Evolutionary conservation across 2,888 invertebrate species (phyloP), one percentile per base, ranked within the genome.

Genomic region (Poecilus cupreus): DNA sequence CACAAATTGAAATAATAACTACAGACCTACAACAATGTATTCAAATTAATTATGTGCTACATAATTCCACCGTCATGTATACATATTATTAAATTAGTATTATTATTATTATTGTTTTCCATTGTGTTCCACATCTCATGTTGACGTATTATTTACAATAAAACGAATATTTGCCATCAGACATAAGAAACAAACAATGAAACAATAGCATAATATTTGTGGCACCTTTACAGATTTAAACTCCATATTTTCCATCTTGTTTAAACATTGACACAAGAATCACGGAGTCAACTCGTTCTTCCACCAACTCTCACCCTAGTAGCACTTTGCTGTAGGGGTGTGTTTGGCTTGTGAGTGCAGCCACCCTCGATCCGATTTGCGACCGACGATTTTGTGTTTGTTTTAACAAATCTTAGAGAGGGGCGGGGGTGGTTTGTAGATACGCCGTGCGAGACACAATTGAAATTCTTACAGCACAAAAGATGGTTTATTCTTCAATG

Each of bases 311-410:
- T 37, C 64, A 51, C 79, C 49, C 32, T 70, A 37, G 39, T 20
- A 37, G 8, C 20, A 10, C 20, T 6, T 11, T 37, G 2, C 16
- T 3, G n/a, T 72, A 72, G 37, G 18, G 72, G 22, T 37, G 22
- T 20, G 18, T 57, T 43, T 80, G 43, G 54, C 13, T 20, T 72
- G 70, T 13, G 68, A 8, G 22, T 20, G 10, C 13, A 37, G 13
- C 60, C 43, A 5, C 76, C 46, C 46, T 16, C 24, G 60, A 64
- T 60, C 39, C 77, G 60, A 64, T 60, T 77, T 77, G 64, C 77
- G 64, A 77, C 77, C 77, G 60, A 77, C 77, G 77, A 77, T 77
- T 77, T 64, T 49, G 68, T 78, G 78, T 78, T 78, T 78, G 78
- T 78, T 78, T 78, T 78, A 78, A 54, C 46, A 78, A 78, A 78